Base-by-base conservation (phyloP, 2,113 vertebrate species). In the Uropsilus gracilis region DNA sequence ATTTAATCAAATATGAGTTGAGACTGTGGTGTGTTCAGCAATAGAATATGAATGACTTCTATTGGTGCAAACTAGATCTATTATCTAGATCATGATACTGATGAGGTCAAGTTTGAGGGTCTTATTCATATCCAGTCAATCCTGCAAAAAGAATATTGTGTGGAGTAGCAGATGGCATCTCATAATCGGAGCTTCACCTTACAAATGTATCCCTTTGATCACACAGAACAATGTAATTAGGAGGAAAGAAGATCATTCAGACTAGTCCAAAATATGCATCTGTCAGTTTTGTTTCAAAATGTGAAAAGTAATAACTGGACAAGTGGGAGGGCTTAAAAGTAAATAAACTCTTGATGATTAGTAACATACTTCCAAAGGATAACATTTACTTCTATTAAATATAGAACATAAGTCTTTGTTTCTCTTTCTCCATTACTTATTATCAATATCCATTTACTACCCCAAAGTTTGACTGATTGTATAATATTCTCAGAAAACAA, bases 1-100 rank as follows among this genome's bases (percentile, higher is more conserved):
- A 78, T 98, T 98, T 97, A 98, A 97, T 98, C 89, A 95, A 96
- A 77, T 96, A 89, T 69, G 92, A 97, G 66, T 91, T 97, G 88
- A 97, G 72, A 89, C 24, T 94, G 53, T 82, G 96, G 48, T 77
- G 77, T 78, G 37, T 86, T 42, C 69, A 82, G 69, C 30, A 83
- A 86, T 37, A 93, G 81, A 97, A 95, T 95, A 63, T 81, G 68
- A 97, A 91, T 97, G 1, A 96, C 37, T 91, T 94, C 81, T 93
- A 72, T 76, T 66, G 39, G 64, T 94, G 48, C 66, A 93, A 94
- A 96, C 86, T 89, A 93, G 78, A 96, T 94, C 69, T 37, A 84
- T 97, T 97, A 95, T 92, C 76, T 96, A 53, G 71, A 96, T 86
- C 76, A 76, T 64, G 75, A 84, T 11, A 42, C 48, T 93, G 75